Conservation (phyloP, 2,888 invertebrate genomes). For the Leucozona laternaria region DNA sequence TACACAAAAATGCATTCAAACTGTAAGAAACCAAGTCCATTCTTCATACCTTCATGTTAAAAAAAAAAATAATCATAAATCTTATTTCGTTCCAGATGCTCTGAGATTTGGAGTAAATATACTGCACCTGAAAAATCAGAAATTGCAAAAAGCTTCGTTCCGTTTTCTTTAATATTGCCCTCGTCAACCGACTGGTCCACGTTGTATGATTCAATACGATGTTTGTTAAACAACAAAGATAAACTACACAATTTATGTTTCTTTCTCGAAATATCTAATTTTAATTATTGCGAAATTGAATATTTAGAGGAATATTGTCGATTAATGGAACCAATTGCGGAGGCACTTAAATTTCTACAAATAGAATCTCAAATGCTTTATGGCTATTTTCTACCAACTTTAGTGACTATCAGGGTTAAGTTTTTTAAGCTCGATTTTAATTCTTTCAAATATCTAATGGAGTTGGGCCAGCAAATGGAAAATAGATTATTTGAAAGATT, state of each 20-base stretch:
- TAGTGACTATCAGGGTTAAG: conserved; percentile 66
- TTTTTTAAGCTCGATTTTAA: conserved; percentile 29
- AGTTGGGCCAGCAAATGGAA: conserved; percentile 25
- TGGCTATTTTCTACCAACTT: conserved; percentile 70
- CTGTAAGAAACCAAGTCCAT: not conserved
- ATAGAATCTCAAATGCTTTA: conserved; percentile 50
- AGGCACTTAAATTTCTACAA: conserved; percentile 65
- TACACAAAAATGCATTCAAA: not conserved
- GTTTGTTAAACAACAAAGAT: conserved; percentile 48
- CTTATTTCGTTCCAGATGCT: not conserved
- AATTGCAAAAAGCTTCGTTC: not conserved
- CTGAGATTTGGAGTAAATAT: conserved; percentile 14
- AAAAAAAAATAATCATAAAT: not conserved
- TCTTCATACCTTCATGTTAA: not conserved
- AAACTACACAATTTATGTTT: conserved; percentile 50
- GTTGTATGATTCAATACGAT: conserved; percentile 34
- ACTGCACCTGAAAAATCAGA: not conserved
- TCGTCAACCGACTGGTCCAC: conserved; percentile 33
- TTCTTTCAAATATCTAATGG: conserved; percentile 35
- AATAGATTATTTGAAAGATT: conserved; percentile 48
- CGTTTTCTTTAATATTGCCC: conserved; percentile 1
- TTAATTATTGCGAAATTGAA: conserved; percentile 43
- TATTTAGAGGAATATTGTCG: conserved; percentile 63
- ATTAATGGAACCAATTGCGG: conserved; percentile 62
- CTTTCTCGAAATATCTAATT: conserved; percentile 12